Evolutionary conservation across 2,888 invertebrate genomes (phyloP).

Genomic region (Brachycybe producta): DNA sequence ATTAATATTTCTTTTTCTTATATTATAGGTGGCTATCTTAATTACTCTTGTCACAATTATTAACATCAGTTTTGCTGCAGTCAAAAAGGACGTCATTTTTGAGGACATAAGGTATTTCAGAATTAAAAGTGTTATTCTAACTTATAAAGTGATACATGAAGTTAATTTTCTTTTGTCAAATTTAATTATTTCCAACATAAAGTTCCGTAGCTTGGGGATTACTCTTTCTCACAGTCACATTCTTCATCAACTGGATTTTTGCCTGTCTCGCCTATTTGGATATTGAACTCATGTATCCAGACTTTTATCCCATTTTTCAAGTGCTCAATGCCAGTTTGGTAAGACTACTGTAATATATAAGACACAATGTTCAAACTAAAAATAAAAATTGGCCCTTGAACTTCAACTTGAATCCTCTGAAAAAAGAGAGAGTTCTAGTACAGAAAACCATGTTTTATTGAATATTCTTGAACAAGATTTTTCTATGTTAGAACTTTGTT

Average conservation of each 20-base stretch:
- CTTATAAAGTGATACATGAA: too few relatives aligned
- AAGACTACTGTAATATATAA: background rate
- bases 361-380: too few relatives aligned
- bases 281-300: slow-evolving; percentile 17
- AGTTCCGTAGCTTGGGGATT: slow-evolving; percentile 16
- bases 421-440: too few relatives aligned
- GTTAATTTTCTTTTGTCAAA: too few relatives aligned
- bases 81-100: slow-evolving; percentile 11
- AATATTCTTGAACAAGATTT: too few relatives aligned
- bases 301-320: slow-evolving; percentile 19
- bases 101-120: slow-evolving; percentile 9
- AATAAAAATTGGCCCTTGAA: too few relatives aligned
- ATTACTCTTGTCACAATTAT: slow-evolving; percentile 2
- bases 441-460: too few relatives aligned
- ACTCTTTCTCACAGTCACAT: slow-evolving; percentile 5
- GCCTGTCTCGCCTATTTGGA: slow-evolving; percentile 17
- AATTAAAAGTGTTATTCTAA: too few relatives aligned
- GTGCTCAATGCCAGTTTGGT: slow-evolving; percentile 15
- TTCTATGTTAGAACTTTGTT: too few relatives aligned
- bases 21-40: background rate
- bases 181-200: too few relatives aligned
- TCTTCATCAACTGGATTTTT: slow-evolving; percentile 15
- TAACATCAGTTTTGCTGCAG: slow-evolving; percentile 11
- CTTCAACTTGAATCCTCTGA: too few relatives aligned
- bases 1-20: background rate